Evolutionary conservation across 1,140 invertebrate genomes (phyloP), one percentile per base, ranked within the genome.

Genomic region (Metaphire vulgaris): DNA sequence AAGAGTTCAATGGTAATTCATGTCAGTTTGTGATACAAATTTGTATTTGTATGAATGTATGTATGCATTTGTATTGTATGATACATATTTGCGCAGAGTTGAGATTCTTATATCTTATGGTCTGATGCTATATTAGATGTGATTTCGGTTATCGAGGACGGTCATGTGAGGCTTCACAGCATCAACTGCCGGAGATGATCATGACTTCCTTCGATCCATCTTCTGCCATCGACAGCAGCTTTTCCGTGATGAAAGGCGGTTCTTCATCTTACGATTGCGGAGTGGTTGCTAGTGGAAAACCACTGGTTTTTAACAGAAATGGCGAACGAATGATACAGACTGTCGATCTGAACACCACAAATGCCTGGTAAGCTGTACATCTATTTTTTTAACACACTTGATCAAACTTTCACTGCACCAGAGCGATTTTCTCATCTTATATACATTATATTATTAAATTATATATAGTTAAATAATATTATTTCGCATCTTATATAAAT

Each of bases 261-360:
- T 72, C 76, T 16, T 74, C 84, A 1, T 81, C 82, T 69, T 87
- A 84, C 76, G 78, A 82, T 0, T 88, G 87, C 80, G 87, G 85
- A 28, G 83, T 87, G 2, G 69, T 88, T 34, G 83, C 84, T 0
- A 82, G 82, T 66, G 87, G 86, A 31, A 85, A 86, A 77, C 84
- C 86, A 16, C 79, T 86, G 14, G 86, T 88, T 1, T 88, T 88
- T 79, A 82, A 85, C 72, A 79, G 81, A 69, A 79, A 79, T 71
- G 86, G 86, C 0, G 79, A 76, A 1, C 78, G 87, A 28, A 73
- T 81, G 74, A 28, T 87, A 41, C 79, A 83, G 6, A 88, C 87
- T 0, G 78, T 81, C 56, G 87, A 88, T 66, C 76, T 88, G 2
- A 86, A 88, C 77, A 87, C 86, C 26, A 87, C 86, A 6, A 76